Evolutionary conservation across 2,113 vertebrate species (phyloP), one percentile per base, ranked within the genome.

Genomic region (Microcebus jonahi): DNA sequence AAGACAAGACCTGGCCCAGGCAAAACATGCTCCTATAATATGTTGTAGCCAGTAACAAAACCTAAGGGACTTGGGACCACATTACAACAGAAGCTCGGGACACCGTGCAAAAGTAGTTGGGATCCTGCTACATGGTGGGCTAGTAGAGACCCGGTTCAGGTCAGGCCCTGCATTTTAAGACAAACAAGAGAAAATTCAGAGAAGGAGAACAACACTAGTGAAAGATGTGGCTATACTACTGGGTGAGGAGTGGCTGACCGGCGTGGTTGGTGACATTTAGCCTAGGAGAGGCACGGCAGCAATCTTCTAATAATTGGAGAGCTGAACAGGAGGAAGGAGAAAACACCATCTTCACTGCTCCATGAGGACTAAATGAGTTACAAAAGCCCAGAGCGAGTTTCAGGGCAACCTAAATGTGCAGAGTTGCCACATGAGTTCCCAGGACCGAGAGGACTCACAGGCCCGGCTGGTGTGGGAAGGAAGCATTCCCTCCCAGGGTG

Each of bases 71-170:
- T 27, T 13, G 1, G 25, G 45, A 59, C 27, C 23, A 5, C 48
- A 1, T 25, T 18, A 29, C 59, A 12, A 39, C 7, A 4, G 18
- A 82, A 18, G 0, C 9, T 39, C 21, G 4, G 65, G 21, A 3
- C 5, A 20, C 45, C 12, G 50, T 23, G 25, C 42, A 8, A 27
- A 67, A 39, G 42, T 12, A 42, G 48, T 39, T 23, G 2, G 0
- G 8, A 42, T 31, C 17, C 70, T 1, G 2, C 31, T n/a, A 2
- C 0, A 0, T 9, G 5, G 5, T 27, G 34, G 42, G 11, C 18
- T 55, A 36, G 21, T 10, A 27, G 55, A 67, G 34, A 42, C 36
- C 18, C 6, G 20, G 50, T 50, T 70, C 36, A 76, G 34, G n/a
- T 25, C 45, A 77, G 10, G 29, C 1, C 3, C 39, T 53, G 17